Percentiles rank a stretch among this genome's conserved stretches.
Conservation (phyloP, 2,888 invertebrate species). For the Nephrotoma guestfalica region DNA sequence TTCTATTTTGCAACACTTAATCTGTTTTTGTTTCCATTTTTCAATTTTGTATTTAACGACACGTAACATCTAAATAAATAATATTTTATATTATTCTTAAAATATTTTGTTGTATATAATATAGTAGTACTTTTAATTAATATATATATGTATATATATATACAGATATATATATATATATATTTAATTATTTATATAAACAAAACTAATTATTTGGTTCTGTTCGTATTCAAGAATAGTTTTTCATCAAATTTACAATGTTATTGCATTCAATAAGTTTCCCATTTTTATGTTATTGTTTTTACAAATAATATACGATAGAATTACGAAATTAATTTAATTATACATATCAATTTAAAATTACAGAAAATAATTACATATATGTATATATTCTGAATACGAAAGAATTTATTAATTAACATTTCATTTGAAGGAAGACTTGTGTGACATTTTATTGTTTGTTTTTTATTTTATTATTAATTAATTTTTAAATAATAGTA, state of each 20-base stretch:
- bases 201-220: background rate
- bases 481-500: background rate
- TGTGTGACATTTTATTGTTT: conserved; percentile 14
- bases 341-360: background rate
- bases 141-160: background rate
- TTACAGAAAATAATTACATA: background rate
- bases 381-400: conserved; percentile 11
- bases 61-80: background rate
- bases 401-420: conserved; percentile 15
- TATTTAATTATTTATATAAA: background rate
- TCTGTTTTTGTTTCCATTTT: background rate
- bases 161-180: too few species aligned
- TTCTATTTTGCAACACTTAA: background rate
- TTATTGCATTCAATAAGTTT: background rate
- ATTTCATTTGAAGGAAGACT: conserved; percentile 16
- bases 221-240: background rate
- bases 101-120: background rate
- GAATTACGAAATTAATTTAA: background rate
- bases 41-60: background rate
- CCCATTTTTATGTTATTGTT: background rate
- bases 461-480: conserved; percentile 6
- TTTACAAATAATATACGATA: background rate
- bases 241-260: background rate
- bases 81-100: background rate
- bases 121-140: background rate